A percentile compares a stretch with the other conserved stretches of the same genome.
Conservation (phyloP, 1,140 invertebrate species). For the Oscheius sp. region DNA sequence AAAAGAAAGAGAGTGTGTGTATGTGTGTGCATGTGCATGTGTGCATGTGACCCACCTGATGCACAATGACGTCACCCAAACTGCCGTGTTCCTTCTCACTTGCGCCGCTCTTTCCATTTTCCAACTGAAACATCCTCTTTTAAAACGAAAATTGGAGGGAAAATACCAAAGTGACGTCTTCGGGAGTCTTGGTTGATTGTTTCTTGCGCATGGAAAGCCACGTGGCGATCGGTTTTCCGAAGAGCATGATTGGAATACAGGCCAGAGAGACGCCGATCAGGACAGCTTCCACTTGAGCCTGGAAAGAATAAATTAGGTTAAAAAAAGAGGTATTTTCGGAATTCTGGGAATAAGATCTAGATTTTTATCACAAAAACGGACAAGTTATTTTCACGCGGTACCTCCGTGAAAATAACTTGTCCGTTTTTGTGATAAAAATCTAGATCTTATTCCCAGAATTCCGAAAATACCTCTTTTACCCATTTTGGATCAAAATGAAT, state of each 20-base stretch:
- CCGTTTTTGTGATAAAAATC: too few relatives aligned
- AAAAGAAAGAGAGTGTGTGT: constrained; percentile 11
- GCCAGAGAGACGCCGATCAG: constrained; percentile 74
- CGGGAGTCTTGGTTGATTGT: not conserved
- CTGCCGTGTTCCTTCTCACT: constrained; percentile 26
- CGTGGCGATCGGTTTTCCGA: constrained; percentile 74
- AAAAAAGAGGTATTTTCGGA: too few relatives aligned
- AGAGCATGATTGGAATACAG: constrained; percentile 87
- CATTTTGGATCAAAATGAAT: too few relatives aligned
- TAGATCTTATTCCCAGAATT: too few relatives aligned
- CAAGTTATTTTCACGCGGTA: too few relatives aligned
- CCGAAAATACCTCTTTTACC: too few relatives aligned
- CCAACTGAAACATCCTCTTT: not conserved
- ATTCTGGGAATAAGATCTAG: too few relatives aligned
- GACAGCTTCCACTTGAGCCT: constrained; percentile 73
- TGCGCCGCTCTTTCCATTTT: constrained; percentile 14
- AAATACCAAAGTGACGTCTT: not conserved
- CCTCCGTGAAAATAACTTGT: too few relatives aligned
- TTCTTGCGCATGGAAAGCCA: not conserved
- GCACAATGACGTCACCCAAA: constrained; percentile 18
- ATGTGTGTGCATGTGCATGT: too few relatives aligned
- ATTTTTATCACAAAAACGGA: too few relatives aligned
- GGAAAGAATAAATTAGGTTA: too few relatives aligned
- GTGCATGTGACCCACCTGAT: too few relatives aligned
- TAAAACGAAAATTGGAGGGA: not conserved